These are phyloP conservation scores for Vicugna pacos DNA, from an alignment of 2,113 vertebrate species.

Conservation along the genomic window DNA sequence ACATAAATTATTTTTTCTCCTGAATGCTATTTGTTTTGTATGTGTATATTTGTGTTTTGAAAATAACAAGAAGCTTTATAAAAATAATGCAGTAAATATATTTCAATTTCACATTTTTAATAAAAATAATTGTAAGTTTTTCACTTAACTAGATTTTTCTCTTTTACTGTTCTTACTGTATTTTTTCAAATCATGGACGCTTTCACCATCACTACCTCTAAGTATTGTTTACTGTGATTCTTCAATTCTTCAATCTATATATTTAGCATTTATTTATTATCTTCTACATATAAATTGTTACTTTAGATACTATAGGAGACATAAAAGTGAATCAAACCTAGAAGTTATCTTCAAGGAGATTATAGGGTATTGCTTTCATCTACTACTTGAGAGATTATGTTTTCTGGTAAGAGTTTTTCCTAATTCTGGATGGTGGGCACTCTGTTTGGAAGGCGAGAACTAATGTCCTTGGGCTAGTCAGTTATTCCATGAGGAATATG, in stretches of 20 bases:
- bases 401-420: background rate
- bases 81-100: background rate
- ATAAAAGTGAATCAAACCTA: background rate
- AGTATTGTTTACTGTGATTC: background rate
- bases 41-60: background rate
- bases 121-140: constrained; percentile 3
- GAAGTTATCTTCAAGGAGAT: background rate
- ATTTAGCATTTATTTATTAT: background rate
- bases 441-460: background rate
- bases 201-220: background rate
- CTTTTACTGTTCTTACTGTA: background rate
- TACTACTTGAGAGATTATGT: background rate
- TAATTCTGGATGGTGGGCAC: background rate
- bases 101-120: background rate
- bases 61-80: constrained; percentile 9
- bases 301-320: background rate
- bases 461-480: background rate
- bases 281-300: background rate
- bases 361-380: background rate
- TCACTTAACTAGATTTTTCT: background rate
- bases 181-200: background rate
- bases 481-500: background rate
- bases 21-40: background rate
- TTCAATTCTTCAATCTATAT: background rate
- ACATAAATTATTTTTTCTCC: background rate